Percentiles rank a stretch among this genome's conserved stretches.
phyloP scores from a whole-genome alignment of 2,113 vertebrate species.

The Tenebrosternarchus preto region DNA sequence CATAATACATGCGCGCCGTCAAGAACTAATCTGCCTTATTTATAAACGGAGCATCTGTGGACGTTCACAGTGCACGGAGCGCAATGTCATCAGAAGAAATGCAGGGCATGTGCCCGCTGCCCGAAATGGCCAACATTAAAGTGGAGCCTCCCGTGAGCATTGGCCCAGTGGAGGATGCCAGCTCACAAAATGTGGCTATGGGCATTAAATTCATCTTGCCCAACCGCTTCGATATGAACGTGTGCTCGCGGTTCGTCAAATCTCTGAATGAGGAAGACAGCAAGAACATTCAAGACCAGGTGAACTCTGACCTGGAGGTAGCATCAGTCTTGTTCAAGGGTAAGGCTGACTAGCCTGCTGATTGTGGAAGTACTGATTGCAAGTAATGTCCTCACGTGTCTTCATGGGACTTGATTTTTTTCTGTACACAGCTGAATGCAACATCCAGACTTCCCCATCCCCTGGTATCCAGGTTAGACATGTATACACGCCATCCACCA shows the following conservation, averaged over 20 bases:
- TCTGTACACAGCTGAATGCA: slow-evolving; percentile 86
- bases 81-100: slow-evolving; percentile 83
- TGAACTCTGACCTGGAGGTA: slow-evolving; percentile 98
- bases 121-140: slow-evolving; percentile 84
- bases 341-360: slow-evolving; percentile 52
- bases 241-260: slow-evolving; percentile 97
- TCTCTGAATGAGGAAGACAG: slow-evolving; percentile 98
- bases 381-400: background rate
- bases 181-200: slow-evolving; percentile 87
- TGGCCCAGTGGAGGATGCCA: slow-evolving; percentile 68
- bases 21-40: background rate
- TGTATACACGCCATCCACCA: slow-evolving; percentile 96
- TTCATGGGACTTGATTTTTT: background rate
- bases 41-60: slow-evolving; percentile 70
- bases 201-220: slow-evolving; percentile 97
- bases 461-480: slow-evolving; percentile 97
- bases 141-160: slow-evolving; percentile 82
- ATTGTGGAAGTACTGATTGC: no score
- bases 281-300: slow-evolving; percentile 99
- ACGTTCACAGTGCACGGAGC: slow-evolving; percentile 22
- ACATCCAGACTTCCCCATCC: slow-evolving; percentile 93
- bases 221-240: slow-evolving; percentile 98
- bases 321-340: slow-evolving; percentile 98
- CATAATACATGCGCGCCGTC: background rate
- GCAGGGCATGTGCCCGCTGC: slow-evolving; percentile 79